These are phyloP conservation scores for Oxygymnocypris stewartii DNA, from an alignment of 2,113 vertebrate genomes.

Conservation along the genomic window DNA sequence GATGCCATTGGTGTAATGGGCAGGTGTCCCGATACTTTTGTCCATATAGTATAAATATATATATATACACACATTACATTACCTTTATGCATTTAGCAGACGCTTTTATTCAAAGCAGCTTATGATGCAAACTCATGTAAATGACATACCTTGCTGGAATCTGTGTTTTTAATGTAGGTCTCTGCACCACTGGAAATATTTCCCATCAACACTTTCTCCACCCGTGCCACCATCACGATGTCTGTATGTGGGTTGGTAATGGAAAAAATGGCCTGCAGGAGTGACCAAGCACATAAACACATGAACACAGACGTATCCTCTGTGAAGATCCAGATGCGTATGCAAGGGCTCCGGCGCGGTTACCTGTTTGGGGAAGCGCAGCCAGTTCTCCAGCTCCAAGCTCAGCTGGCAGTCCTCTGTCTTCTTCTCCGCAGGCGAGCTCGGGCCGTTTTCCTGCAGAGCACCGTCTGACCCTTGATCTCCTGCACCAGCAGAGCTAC, in stretches of 20 bases:
- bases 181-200: constrained; percentile 90
- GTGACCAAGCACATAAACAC: constrained; percentile 14
- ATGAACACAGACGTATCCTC: not conserved
- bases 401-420: constrained; percentile 80
- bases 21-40: no score
- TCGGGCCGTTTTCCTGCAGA: constrained; percentile 80
- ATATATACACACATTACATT: no score
- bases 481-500: constrained; percentile 55
- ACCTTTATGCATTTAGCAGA: not conserved
- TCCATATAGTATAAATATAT: no score
- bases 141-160: constrained; percentile 88
- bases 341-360: not conserved
- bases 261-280: constrained; percentile 88
- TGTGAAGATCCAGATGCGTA: not conserved
- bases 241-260: constrained; percentile 93
- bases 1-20: no score
- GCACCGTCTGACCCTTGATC: constrained; percentile 59
- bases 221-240: constrained; percentile 90
- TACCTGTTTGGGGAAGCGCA: constrained; percentile 95
- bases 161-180: constrained; percentile 94
- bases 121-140: not conserved
- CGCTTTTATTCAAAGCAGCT: not conserved
- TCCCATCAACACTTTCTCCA: constrained; percentile 95
- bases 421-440: constrained; percentile 73
- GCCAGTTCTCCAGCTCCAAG: constrained; percentile 86